Evolutionary conservation across 2,888 invertebrate genomes (phyloP), one percentile per base, ranked within the genome.

Genomic region (Nycteola revayana): DNA sequence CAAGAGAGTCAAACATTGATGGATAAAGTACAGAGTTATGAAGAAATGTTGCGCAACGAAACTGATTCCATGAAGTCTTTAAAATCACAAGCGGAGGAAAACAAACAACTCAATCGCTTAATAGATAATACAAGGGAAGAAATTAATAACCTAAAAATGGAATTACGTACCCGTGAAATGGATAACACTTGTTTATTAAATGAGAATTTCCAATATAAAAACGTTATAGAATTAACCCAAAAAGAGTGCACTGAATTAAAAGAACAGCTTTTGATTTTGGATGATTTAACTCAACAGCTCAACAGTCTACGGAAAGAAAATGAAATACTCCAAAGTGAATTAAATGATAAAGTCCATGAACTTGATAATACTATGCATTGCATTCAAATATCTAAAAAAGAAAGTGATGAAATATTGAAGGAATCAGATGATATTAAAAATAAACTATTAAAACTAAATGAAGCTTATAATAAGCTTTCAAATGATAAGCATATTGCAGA

Each of bases 1-100:
- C 65, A 66, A 47, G 80, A 86, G 57, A 85, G 83, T 49, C 53
- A 69, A 42, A 75, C 78, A 37, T 42, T 84, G 37, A 41, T 82
- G 8, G 49, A 72, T 35, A 77, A 66, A 50, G 53, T 77, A 1
- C 75, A 68, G 53, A 54, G 67, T 43, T 70, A 67, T 36, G 60
- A 71, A 38, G 50, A 67, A 7, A 33, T 62, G 2, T 27, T 64
- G 17, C 45, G 58, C 31, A 59, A 51, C 42, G 62, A 66, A 43
- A 49, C 61, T 11, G 58, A 68, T 31, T 33, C 66, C 1, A 38
- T 53, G 8, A 60, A 60, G 28, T 46, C 55, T 2, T 54, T 64
- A 18, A 59, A 65, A 42, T 28, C 42, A 22, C 51, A 65, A 42
- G 32, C 35, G 28, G 42, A 56, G 35, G 59, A 69, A 18, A 65